phyloP scores from a whole-genome alignment of 1,140 invertebrate genomes.

The Drosophila arizonae region DNA sequence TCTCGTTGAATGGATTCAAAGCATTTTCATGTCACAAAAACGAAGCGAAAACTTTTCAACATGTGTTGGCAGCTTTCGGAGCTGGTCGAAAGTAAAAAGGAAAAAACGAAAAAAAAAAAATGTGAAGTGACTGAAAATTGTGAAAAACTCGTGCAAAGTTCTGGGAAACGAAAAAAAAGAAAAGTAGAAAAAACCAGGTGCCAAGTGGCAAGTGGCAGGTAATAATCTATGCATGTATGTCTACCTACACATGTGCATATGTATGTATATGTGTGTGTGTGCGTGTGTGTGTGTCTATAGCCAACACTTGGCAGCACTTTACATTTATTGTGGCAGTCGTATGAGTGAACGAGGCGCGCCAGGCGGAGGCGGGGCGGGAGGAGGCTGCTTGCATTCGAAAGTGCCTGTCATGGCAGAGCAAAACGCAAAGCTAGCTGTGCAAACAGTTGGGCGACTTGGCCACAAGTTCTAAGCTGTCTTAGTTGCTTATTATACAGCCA shows the following conservation, averaged over 20 bases:
- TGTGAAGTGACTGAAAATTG: constrained; percentile 40
- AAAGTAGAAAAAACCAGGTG: constrained; percentile 58
- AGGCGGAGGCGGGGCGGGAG: constrained; percentile 2
- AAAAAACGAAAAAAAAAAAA: constrained; percentile 24
- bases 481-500: constrained; percentile 74
- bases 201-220: constrained; percentile 79
- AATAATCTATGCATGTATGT: constrained; percentile 77
- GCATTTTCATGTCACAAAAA: constrained; percentile 79
- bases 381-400: constrained; percentile 61
- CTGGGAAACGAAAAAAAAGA: constrained; percentile 18
- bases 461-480: constrained; percentile 75
- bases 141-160: constrained; percentile 72
- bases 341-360: constrained; percentile 8
- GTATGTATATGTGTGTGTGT: constrained; percentile 20
- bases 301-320: constrained; percentile 77
- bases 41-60: constrained; percentile 76
- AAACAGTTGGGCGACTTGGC: constrained; percentile 59
- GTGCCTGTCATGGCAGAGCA: constrained; percentile 69
- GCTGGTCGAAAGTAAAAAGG: constrained; percentile 38
- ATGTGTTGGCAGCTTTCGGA: constrained; percentile 72
- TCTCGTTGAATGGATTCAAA: constrained; percentile 74
- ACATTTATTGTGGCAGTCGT: constrained; percentile 77
- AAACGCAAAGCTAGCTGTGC: constrained; percentile 50
- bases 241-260: constrained; percentile 1
- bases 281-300: constrained; percentile 12